Conservation (phyloP, 2,797 vertebrate species). For the Sebastes steindachneri region DNA sequence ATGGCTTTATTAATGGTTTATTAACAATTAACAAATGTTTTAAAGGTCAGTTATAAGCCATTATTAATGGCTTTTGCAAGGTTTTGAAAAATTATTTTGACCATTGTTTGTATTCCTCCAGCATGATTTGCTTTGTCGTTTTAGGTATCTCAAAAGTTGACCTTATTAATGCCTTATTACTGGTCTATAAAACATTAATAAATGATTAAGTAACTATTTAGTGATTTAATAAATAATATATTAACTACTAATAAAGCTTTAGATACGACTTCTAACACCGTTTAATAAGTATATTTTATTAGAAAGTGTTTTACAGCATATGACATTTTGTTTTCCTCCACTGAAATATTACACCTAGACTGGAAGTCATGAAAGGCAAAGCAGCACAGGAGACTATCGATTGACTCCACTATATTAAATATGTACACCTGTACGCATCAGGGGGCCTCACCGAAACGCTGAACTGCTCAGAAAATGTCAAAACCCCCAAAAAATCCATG, state of each 20-base stretch:
- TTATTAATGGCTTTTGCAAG: not conserved
- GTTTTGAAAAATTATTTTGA: not conserved
- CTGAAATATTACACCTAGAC: not conserved
- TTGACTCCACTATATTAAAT: slow-evolving; percentile 66
- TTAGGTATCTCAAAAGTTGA: not conserved
- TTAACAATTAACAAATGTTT: not conserved
- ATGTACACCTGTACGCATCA: slow-evolving; percentile 48
- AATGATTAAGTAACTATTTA: not conserved
- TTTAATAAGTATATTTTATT: not conserved
- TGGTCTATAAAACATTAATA: not conserved
- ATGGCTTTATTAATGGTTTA: not conserved
- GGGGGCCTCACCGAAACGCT: slow-evolving; percentile 42
- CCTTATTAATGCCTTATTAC: not conserved
- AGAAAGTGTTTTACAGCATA: not conserved
- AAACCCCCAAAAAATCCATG: slow-evolving; percentile 46
- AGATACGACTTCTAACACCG: not conserved
- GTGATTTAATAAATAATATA: not conserved
- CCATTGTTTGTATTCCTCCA: not conserved
- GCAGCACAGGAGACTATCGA: slow-evolving; percentile 52
- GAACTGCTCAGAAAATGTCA: slow-evolving; percentile 38
- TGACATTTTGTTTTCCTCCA: not conserved
- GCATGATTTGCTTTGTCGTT: not conserved
- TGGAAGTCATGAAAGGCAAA: not conserved
- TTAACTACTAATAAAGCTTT: not conserved
- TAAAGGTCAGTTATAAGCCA: not conserved